These are phyloP conservation scores for Gonioctena quinquepunctata DNA, from an alignment of 1,140 invertebrate genomes.

Conservation along the genomic window DNA sequence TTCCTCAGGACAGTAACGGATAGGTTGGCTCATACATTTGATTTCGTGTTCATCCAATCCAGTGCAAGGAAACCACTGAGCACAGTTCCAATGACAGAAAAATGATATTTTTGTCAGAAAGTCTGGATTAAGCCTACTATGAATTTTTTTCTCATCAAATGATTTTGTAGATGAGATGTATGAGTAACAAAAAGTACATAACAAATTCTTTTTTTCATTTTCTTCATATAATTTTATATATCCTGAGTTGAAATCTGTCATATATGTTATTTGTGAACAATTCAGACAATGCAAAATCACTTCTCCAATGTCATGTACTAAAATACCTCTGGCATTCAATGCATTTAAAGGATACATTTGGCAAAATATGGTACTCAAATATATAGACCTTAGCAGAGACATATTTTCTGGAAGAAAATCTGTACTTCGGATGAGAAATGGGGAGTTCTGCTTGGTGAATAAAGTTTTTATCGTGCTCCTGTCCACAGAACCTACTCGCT, in stretches of 20 bases:
- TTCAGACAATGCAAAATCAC: neutral
- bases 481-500: no score
- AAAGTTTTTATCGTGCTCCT: no score
- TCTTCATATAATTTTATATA: neutral
- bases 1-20: neutral
- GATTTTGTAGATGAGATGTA: no score
- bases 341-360: neutral
- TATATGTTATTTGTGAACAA: neutral
- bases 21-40: neutral
- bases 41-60: neutral
- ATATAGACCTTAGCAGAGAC: neutral
- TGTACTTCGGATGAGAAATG: no score
- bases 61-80: neutral
- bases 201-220: neutral
- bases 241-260: neutral
- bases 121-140: no score
- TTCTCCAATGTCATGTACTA: neutral
- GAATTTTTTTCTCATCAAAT: no score
- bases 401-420: no score
- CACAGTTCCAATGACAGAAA: neutral
- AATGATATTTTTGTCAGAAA: neutral
- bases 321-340: neutral
- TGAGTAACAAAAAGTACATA: neutral
- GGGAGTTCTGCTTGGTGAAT: no score
- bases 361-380: neutral